Evolutionary conservation across 2,113 vertebrate species (phyloP), one percentile per base, ranked within the genome.

Genomic region (Labeo rohita): DNA sequence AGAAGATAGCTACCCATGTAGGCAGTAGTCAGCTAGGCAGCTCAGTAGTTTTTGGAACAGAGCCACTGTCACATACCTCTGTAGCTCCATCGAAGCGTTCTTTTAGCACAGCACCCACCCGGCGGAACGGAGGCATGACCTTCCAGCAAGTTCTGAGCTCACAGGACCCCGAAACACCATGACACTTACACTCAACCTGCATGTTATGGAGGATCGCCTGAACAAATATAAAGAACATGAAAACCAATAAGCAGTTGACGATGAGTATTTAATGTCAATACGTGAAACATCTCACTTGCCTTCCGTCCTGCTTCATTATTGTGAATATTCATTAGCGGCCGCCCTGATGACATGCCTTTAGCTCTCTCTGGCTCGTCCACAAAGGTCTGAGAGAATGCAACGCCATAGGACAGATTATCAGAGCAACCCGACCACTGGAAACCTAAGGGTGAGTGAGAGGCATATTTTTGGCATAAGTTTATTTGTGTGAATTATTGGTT

Each of bases 341-440:
- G 61, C 56, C 95, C 94, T n/a, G 93, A 94, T 0, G 94, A 95
- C 66, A 93, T 12, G 0, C 94, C 90, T 0, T 79, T 87, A 50
- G 93, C 95, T 73, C 94, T 93, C 88, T 96, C 94, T 0, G 93
- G 92, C 85, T 92, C 95, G 23, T 96, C 96, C 83, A 95, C 90
- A 0, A 96, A 96, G 2, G 93, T 94, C 87, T 96, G 95, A 76
- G 95, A 97, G 89, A 96, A 96, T n/a, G 94, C 92, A 83, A 93
- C 92, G 0, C 95, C 93, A 0, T 95, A 94, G 21, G 91, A 94
- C 68, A 96, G 84, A 88, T 96, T 95, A 89, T 96, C 95, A 59
- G 95, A 96, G 91, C 95, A 96, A 8, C 96, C 95, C 0, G 92
- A 96, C 94, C 96, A 95, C 80, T 95, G 94, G 91, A 96, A 96